Evolutionary conservation across 1,140 invertebrate genomes (phyloP).

Genomic region (Caerostris darwini): DNA sequence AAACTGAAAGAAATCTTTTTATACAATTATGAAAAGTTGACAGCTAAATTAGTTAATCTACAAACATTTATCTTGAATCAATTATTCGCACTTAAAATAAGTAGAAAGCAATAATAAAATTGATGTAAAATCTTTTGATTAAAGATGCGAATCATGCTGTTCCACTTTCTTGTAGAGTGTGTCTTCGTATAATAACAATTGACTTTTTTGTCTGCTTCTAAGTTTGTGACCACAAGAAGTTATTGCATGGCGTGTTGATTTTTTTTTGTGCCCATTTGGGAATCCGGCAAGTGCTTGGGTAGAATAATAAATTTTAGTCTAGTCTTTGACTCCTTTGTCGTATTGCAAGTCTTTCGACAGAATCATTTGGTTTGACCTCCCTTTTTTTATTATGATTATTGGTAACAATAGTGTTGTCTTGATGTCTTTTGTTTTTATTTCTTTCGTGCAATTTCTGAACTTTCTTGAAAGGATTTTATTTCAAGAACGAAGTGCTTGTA

Average conservation of each 20-base stretch:
- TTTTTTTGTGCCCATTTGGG: not conserved
- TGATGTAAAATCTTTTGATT: too few species aligned
- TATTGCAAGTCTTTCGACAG: not conserved
- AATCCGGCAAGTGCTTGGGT: not conserved
- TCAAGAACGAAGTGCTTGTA: too few species aligned
- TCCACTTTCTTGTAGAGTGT: not conserved
- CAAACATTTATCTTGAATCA: too few species aligned
- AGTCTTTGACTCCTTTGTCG: not conserved
- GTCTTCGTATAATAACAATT: not conserved
- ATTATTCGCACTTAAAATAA: too few species aligned
- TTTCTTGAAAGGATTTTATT: too few species aligned
- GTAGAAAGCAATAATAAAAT: too few species aligned
- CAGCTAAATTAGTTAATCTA: too few species aligned
- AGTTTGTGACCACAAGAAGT: not conserved
- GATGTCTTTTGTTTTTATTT: not conserved
- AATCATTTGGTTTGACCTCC: not conserved
- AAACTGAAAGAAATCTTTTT: too few species aligned
- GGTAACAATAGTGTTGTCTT: not conserved
- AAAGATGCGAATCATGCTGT: not conserved
- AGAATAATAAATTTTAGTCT: slow-evolving; percentile 6
- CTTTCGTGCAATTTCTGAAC: not conserved
- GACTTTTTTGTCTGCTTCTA: not conserved
- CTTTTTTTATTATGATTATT: not conserved
- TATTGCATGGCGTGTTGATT: not conserved
- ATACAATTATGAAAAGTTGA: too few species aligned